These are phyloP conservation scores for Asbolus verrucosus DNA, from an alignment of 1,140 invertebrate species.

Conservation along the genomic window DNA sequence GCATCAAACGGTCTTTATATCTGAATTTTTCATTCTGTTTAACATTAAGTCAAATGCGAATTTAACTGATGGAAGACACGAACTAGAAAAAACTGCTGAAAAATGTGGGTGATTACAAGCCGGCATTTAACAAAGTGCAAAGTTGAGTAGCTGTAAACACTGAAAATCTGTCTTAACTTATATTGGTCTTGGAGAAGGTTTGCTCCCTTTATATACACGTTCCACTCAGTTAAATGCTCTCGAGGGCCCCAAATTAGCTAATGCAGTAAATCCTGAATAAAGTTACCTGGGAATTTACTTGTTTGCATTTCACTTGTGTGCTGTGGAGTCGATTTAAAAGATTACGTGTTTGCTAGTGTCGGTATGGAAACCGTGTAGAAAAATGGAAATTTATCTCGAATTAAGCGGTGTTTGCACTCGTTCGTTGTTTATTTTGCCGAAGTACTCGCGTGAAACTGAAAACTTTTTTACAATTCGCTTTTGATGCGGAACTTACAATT, in stretches of 20 bases:
- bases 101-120: neutral
- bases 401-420: neutral
- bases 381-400: constrained; percentile 6
- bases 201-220: neutral
- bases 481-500: constrained; percentile 7
- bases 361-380: neutral
- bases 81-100: neutral
- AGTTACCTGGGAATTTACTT: constrained; percentile 10
- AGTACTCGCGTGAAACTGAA: constrained; percentile 1
- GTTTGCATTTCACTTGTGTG: neutral
- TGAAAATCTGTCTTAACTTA: constrained; percentile 7
- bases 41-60: constrained; percentile 9
- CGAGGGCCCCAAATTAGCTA: neutral
- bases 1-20: neutral
- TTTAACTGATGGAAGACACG: constrained; percentile 1
- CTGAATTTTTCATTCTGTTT: constrained; percentile 8
- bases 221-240: neutral
- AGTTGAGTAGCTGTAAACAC: neutral
- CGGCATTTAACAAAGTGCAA: neutral
- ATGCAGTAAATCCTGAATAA: neutral
- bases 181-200: neutral
- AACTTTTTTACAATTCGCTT: constrained; percentile 23
- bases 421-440: neutral
- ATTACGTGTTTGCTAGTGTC: neutral
- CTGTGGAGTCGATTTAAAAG: neutral